Base-by-base conservation (phyloP, 1,140 invertebrate species). In the Cataglyphis hispanica region DNA sequence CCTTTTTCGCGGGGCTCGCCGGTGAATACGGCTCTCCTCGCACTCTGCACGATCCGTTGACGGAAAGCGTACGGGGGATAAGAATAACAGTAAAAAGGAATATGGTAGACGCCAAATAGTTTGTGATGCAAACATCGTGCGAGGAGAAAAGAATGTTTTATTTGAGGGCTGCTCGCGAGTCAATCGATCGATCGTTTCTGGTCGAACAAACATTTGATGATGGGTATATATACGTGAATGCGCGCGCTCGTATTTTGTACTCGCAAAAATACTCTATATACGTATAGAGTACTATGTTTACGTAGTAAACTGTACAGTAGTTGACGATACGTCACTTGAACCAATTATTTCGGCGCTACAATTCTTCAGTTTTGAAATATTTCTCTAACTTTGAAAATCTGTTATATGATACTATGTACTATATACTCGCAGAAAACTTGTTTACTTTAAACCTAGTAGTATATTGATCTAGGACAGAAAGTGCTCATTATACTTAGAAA, bases 81-180 rank as follows among this genome's bases (percentile, higher is more conserved):
- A 84, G 86, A 88, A 88, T 87, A 88, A 88, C 86, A 87, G 70
- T 63, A 46, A 22, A 53, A 88, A 40, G 64, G 63, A 77, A 76
- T 76, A 34, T 60, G 56, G 50, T 63, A 80, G 74, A 85, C 56
- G 60, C 64, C 46, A 77, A 75, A 58, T 43, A 60, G 87, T 86
- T 87, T 76, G 58, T 69, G 76, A 78, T 74, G 60, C 87, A 88
- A 88, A 89, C 83, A 81, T 70, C 31, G 37, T 19, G 7, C 22
- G 56, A 31, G 1, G 19, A 66, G 81, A 37, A 60, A 53, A 69
- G 70, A 69, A 78, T 53, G 46, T 81, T 76, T 81, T 66, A 56
- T 72, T 86, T 43, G 74, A 66, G 40, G 60, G 70, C 66, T 22
- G 66, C 53, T 63, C 61, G 37, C 83, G 66, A 58, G 22, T 27